Conservation (phyloP, 2,113 vertebrate genomes). For the Pycnonotus jocosus region DNA sequence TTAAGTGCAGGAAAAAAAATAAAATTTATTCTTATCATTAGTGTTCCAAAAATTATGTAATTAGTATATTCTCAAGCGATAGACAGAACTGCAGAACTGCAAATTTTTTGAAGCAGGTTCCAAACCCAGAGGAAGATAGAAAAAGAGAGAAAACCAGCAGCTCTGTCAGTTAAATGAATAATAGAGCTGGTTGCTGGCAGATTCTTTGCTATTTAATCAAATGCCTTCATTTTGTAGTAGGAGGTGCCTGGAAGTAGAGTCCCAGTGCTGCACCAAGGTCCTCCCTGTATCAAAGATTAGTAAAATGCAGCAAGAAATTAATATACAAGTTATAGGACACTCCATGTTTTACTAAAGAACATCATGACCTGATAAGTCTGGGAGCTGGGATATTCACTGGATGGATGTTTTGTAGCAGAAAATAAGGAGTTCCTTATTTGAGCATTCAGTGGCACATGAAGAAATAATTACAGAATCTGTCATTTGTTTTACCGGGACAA, state of each 20-base stretch:
- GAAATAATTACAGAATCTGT: neutral
- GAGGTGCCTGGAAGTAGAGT: neutral
- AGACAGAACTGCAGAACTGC: neutral
- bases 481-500: slow-evolving; percentile 14
- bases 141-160: neutral
- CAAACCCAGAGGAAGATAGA: neutral
- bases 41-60: neutral
- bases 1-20: neutral
- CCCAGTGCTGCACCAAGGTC: neutral
- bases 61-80: neutral
- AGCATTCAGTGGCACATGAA: neutral
- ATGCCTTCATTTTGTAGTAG: rapidly evolving
- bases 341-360: neutral
- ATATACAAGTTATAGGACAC: neutral
- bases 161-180: neutral
- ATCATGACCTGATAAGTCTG: neutral
- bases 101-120: neutral
- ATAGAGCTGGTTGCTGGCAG: neutral
- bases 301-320: neutral
- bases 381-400: neutral
- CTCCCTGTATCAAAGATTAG: neutral
- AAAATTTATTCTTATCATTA: neutral
- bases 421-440: neutral
- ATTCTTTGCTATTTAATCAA: neutral
- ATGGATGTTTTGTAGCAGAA: neutral